These are phyloP conservation scores for Dipodomys merriami DNA, from an alignment of 2,113 vertebrate genomes.

Conservation along the genomic window DNA sequence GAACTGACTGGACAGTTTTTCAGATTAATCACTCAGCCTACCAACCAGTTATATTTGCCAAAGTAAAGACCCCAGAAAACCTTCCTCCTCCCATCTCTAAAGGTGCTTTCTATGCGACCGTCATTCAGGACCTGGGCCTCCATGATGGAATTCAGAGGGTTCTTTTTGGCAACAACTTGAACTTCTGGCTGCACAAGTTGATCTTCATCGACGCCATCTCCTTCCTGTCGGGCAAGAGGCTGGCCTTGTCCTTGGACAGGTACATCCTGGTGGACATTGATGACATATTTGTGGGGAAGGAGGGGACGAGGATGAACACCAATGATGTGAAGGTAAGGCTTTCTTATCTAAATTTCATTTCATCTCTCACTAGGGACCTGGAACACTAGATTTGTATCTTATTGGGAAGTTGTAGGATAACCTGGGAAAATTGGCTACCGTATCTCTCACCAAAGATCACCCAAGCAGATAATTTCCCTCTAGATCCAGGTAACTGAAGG, in stretches of 20 bases:
- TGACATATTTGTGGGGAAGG: slow-evolving; percentile 91
- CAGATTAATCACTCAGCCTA: slow-evolving; percentile 88
- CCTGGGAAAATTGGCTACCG: background rate
- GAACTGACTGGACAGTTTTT: slow-evolving; percentile 89
- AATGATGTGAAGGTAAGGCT: slow-evolving; percentile 89
- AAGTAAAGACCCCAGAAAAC: slow-evolving; percentile 86
- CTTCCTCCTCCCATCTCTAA: slow-evolving; percentile 81
- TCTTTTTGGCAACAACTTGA: slow-evolving; percentile 88
- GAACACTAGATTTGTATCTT: too few species aligned
- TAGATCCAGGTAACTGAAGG: background rate
- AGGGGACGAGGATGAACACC: slow-evolving; percentile 89
- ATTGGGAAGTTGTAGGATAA: background rate
- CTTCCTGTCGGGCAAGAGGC: slow-evolving; percentile 87
- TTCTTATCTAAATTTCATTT: background rate
- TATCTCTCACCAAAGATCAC: background rate
- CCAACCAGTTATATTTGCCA: slow-evolving; percentile 88
- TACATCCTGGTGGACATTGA: slow-evolving; percentile 91
- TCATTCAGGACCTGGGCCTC: slow-evolving; percentile 88
- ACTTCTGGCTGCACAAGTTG: slow-evolving; percentile 90
- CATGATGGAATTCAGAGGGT: slow-evolving; percentile 89
- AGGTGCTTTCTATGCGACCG: slow-evolving; percentile 84
- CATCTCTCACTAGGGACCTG: background rate
- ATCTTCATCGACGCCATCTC: slow-evolving; percentile 89
- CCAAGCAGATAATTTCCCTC: background rate
- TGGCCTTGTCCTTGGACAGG: slow-evolving; percentile 88